phyloP scores from a whole-genome alignment of 2,888 invertebrate species.

The Chelonus formosanus region DNA sequence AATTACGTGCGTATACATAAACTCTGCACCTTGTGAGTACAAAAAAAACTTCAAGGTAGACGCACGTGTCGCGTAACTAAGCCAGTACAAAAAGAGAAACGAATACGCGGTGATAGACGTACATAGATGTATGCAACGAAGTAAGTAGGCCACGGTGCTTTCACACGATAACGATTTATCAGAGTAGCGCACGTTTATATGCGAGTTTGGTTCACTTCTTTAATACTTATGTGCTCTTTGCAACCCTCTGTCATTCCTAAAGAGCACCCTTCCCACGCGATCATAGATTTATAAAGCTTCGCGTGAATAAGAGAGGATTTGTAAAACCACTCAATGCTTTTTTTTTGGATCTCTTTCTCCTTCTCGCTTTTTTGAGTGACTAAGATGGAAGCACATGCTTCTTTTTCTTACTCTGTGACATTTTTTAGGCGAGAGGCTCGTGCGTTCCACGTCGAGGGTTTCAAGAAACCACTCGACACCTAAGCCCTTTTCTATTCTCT shows the following conservation, averaged over 20 bases:
- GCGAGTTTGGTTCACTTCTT: conserved; percentile 22
- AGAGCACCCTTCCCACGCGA: conserved; percentile 26
- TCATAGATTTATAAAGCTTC: conserved; percentile 44
- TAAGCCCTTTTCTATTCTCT: conserved; percentile 29
- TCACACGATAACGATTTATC: conserved; percentile 64
- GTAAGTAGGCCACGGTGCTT: conserved; percentile 64
- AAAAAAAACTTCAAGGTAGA: conserved; percentile 13
- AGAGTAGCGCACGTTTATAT: conserved; percentile 45
- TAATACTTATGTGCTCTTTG: conserved; percentile 26
- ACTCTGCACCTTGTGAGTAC: not conserved
- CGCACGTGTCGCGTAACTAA: conserved; percentile 26
- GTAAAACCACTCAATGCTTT: conserved; percentile 38
- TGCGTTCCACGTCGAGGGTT: conserved; percentile 33
- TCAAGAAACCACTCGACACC: conserved; percentile 28
- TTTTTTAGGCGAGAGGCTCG: conserved; percentile 32
- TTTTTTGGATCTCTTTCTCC: conserved; percentile 26
- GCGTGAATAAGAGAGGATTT: conserved; percentile 43
- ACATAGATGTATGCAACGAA: conserved; percentile 36
- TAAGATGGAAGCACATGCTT: conserved; percentile 24
- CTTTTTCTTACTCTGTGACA: conserved; percentile 23
- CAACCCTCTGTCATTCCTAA: conserved; percentile 22
- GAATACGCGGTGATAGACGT: conserved; percentile 9
- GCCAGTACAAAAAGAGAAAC: conserved; percentile 37
- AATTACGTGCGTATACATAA: no score
- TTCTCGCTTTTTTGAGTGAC: conserved; percentile 18